phyloP scores from a whole-genome alignment of 2,797 vertebrate genomes.

The Enteromius afrohamiltoni region DNA sequence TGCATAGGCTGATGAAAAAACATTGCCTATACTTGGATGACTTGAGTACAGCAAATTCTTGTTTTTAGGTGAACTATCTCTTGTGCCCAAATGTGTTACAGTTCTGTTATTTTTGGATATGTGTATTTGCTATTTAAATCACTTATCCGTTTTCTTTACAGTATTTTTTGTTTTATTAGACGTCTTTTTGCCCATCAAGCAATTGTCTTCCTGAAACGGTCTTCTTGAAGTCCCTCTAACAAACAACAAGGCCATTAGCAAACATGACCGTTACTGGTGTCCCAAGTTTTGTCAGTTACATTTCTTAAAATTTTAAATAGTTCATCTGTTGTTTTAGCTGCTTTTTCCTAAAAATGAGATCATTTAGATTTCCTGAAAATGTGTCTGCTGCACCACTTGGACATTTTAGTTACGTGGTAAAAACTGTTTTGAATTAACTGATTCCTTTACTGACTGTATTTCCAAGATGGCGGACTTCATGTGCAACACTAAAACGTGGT shows the following conservation, averaged over 20 bases:
- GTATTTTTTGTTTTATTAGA: slow-evolving; percentile 1
- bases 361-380: background rate
- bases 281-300: background rate
- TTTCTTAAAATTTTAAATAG: background rate
- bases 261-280: background rate
- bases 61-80: background rate
- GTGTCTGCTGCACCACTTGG: background rate
- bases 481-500: slow-evolving; percentile 10
- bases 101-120: background rate
- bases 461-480: background rate
- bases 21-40: background rate
- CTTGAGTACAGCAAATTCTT: background rate
- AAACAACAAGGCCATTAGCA: background rate
- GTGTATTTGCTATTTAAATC: background rate
- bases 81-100: background rate
- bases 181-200: background rate
- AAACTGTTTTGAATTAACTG: background rate
- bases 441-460: background rate
- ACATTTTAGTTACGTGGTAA: background rate
- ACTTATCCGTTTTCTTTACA: background rate
- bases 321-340: slow-evolving; percentile 18
- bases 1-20: background rate
- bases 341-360: background rate
- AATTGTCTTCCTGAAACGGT: background rate
- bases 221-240: background rate